Conservation (phyloP, 2,888 invertebrate genomes). For the Sialis fuliginosa region DNA sequence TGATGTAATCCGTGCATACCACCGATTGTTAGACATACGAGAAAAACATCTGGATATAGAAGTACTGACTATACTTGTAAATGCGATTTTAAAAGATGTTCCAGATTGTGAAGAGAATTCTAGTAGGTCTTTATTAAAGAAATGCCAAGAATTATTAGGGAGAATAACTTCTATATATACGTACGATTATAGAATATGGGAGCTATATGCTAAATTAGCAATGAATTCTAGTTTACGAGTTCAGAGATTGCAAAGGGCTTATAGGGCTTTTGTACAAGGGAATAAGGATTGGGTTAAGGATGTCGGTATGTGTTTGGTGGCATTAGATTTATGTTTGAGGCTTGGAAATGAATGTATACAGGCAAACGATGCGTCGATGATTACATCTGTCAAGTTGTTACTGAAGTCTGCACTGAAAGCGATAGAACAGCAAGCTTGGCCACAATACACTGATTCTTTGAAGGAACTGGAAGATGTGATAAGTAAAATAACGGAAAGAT, state of each 20-base stretch:
- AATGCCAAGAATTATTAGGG: constrained; percentile 51
- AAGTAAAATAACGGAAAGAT: background rate
- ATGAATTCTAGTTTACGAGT: constrained; percentile 37
- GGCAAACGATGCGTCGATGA: constrained; percentile 34
- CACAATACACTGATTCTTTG: constrained; percentile 16
- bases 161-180: constrained; percentile 49
- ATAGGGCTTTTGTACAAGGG: constrained; percentile 52
- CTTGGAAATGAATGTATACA: constrained; percentile 38
- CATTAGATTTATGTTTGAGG: constrained; percentile 38
- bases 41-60: constrained; percentile 60
- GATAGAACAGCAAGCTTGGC: constrained; percentile 28
- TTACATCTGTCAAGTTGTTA: constrained; percentile 39
- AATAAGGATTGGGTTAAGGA: constrained; percentile 40
- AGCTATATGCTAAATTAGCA: constrained; percentile 57
- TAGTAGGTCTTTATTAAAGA: constrained; percentile 30
- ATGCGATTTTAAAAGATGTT: constrained; percentile 44
- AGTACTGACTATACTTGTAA: constrained; percentile 53
- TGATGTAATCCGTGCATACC: constrained; percentile 70
- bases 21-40: constrained; percentile 72
- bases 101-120: constrained; percentile 41
- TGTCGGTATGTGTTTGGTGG: constrained; percentile 37
- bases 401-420: constrained; percentile 36
- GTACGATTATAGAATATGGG: constrained; percentile 62
- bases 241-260: constrained; percentile 61
- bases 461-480: background rate